phyloP scores from a whole-genome alignment of 1,140 invertebrate genomes.

The Drosophila jambulina region DNA sequence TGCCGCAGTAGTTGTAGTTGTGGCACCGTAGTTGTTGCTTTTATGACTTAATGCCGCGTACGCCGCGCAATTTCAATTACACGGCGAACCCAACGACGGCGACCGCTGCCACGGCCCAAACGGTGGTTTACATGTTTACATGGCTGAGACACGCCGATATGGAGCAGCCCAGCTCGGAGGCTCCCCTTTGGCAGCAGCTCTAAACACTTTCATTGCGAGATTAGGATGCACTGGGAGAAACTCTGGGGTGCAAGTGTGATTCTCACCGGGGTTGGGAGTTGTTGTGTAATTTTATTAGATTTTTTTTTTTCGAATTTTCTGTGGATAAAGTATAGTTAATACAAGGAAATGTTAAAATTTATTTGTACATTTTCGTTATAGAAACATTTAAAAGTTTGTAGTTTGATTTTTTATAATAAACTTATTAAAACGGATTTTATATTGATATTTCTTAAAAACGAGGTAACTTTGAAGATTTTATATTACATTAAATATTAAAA shows the following conservation, averaged over 20 bases:
- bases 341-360: too few species aligned
- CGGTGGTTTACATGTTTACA: slow-evolving; percentile 50
- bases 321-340: neutral
- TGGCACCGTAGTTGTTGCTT: slow-evolving; percentile 57
- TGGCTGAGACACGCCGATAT: slow-evolving; percentile 22
- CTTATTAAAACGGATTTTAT: too few species aligned
- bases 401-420: too few species aligned
- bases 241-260: neutral
- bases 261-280: neutral
- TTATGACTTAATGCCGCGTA: slow-evolving; percentile 82
- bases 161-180: slow-evolving; percentile 14
- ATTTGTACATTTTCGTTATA: too few species aligned
- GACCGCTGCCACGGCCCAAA: slow-evolving; percentile 22
- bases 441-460: too few species aligned
- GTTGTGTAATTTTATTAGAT: neutral
- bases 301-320: neutral
- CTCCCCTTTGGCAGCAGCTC: slow-evolving; percentile 12
- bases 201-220: slow-evolving; percentile 66
- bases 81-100: slow-evolving; percentile 29
- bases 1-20: neutral
- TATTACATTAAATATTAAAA: too few species aligned
- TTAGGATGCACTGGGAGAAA: slow-evolving; percentile 5
- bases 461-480: too few species aligned
- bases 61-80: slow-evolving; percentile 82
- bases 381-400: too few species aligned